Evolutionary conservation across 1,140 invertebrate genomes (phyloP).

Genomic region (Ylistrum balloti): DNA sequence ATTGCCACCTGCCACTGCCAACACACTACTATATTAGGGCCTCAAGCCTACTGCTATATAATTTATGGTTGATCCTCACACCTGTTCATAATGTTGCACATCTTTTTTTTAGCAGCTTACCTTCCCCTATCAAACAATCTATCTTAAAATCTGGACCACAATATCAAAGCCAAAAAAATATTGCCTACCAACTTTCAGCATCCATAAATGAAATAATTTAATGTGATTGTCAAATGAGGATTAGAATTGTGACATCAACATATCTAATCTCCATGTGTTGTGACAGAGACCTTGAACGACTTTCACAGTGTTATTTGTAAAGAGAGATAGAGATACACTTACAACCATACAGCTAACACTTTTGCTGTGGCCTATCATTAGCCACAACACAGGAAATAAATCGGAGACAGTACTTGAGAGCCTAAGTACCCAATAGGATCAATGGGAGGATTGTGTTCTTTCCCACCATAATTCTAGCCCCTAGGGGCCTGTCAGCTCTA

Average conservation of each 20-base stretch:
- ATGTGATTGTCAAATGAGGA: neutral
- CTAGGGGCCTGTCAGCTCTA: too few species aligned
- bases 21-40: neutral
- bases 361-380: neutral
- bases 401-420: neutral
- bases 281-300: neutral
- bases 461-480: too few species aligned
- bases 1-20: neutral
- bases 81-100: neutral
- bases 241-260: neutral
- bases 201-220: neutral
- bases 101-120: neutral
- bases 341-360: neutral
- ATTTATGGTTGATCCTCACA: neutral
- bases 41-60: neutral
- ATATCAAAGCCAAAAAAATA: neutral
- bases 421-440: neutral
- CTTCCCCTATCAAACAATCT: neutral
- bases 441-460: too few species aligned
- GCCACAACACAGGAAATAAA: slow-evolving; percentile 38
- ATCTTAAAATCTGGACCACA: neutral
- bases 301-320: neutral
- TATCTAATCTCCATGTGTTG: neutral
- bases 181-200: neutral
- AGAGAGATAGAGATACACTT: neutral